phyloP scores from a whole-genome alignment of 2,113 vertebrate species.

The Neogobius melanostomus region DNA sequence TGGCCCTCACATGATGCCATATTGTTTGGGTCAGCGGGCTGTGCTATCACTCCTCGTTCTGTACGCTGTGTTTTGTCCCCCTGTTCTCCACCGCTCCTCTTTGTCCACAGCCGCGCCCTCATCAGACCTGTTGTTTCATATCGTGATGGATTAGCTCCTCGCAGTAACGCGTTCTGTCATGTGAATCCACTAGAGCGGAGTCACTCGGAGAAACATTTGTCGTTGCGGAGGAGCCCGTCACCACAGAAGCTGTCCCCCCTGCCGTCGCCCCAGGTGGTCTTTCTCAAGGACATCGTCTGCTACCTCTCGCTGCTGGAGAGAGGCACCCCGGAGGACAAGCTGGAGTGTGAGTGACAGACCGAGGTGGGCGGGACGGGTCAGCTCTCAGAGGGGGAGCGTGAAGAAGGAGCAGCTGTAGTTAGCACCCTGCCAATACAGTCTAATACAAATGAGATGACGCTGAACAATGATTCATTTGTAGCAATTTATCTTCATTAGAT shows the following conservation, averaged over 20 bases:
- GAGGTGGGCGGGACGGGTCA: slow-evolving; percentile 3
- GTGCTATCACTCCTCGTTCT: slow-evolving; percentile 5
- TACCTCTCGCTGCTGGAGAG: slow-evolving; percentile 94
- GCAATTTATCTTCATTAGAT: too few relatives aligned
- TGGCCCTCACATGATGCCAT: not conserved
- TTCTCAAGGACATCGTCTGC: slow-evolving; percentile 93
- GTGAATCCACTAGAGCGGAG: slow-evolving; percentile 63
- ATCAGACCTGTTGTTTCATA: slow-evolving; percentile 5
- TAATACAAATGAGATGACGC: not conserved
- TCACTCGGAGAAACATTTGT: slow-evolving; percentile 73
- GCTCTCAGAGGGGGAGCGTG: not conserved
- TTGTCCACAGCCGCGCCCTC: not conserved
- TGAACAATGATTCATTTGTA: not conserved
- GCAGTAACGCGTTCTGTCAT: slow-evolving; percentile 1
- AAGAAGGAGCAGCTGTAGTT: not conserved
- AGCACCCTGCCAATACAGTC: not conserved
- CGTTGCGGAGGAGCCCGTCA: slow-evolving; percentile 73
- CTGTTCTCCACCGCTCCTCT: not conserved
- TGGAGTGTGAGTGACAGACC: slow-evolving; percentile 86
- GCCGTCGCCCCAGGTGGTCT: slow-evolving; percentile 78
- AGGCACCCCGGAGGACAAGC: slow-evolving; percentile 91
- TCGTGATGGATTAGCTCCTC: not conserved
- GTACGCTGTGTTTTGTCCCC: slow-evolving; percentile 4
- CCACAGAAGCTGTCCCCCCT: slow-evolving; percentile 61
- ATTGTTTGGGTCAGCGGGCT: slow-evolving; percentile 9